phyloP scores from a whole-genome alignment of 23 tunicate genomes.

The Trididemnum nubilum region DNA sequence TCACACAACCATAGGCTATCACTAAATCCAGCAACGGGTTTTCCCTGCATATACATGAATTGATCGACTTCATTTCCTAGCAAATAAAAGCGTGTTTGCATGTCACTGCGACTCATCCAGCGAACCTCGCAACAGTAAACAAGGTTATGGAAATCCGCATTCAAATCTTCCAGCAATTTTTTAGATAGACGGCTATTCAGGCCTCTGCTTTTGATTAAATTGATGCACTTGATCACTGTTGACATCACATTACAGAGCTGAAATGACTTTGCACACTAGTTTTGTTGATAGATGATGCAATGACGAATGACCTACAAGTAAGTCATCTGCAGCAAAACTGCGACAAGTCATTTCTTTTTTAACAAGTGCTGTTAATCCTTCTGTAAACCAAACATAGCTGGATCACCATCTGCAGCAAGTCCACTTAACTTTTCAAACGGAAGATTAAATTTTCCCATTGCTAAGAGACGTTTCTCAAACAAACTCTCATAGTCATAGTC shows the following conservation, averaged over 20 bases:
- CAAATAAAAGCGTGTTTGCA: slow-evolving; percentile 43
- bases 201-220: slow-evolving; percentile 64
- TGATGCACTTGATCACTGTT: slow-evolving; percentile 46
- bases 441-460: slow-evolving; percentile 58
- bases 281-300: slow-evolving; percentile 42
- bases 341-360: slow-evolving; percentile 55
- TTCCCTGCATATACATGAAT: slow-evolving; percentile 15
- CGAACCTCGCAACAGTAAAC: slow-evolving; percentile 45
- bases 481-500: too few relatives aligned
- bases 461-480: slow-evolving; percentile 50
- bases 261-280: slow-evolving; percentile 53
- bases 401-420: slow-evolving; percentile 69
- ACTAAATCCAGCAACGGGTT: slow-evolving; percentile 36
- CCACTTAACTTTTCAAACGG: slow-evolving; percentile 55
- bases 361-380: slow-evolving; percentile 41
- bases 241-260: slow-evolving; percentile 50
- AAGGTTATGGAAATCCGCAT: slow-evolving; percentile 39
- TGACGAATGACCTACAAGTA: slow-evolving; percentile 29
- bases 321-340: slow-evolving; percentile 36
- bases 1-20: slow-evolving; percentile 55
- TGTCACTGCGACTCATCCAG: slow-evolving; percentile 46
- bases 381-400: slow-evolving; percentile 74
- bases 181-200: slow-evolving; percentile 51
- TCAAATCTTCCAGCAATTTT: slow-evolving; percentile 47
- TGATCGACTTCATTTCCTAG: slow-evolving; percentile 20